These are phyloP conservation scores for Anthoscopus minutus DNA, from an alignment of 2,113 vertebrate species.

Conservation along the genomic window DNA sequence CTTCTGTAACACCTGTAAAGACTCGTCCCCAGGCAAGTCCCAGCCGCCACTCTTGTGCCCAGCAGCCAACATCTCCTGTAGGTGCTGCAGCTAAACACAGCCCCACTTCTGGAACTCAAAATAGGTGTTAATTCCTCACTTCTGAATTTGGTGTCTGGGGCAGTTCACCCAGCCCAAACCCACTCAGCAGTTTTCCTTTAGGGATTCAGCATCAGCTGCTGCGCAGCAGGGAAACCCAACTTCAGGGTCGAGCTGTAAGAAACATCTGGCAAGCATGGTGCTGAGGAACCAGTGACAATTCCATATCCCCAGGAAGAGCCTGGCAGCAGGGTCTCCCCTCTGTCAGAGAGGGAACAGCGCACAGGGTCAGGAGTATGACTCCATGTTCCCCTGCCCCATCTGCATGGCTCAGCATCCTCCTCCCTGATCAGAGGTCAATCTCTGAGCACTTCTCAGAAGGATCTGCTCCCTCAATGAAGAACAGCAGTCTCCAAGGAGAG, in stretches of 20 bases:
- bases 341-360: rapidly evolving
- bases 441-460: neutral
- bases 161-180: neutral
- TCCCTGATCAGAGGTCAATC: rapidly evolving
- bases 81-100: neutral
- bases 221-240: rapidly evolving
- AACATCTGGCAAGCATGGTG: rapidly evolving
- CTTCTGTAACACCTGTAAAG: neutral
- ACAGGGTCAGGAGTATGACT: neutral
- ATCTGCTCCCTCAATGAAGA: rapidly evolving
- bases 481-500: neutral
- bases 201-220: neutral
- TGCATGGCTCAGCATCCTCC: neutral
- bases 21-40: neutral
- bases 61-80: rapidly evolving
- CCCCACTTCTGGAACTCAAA: neutral
- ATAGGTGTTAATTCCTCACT: neutral
- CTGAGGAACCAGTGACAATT: neutral
- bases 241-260: neutral
- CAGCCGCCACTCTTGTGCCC: neutral
- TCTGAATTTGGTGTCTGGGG: neutral
- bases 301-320: rapidly evolving
- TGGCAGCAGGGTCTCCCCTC: neutral
- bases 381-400: rapidly evolving
- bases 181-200: neutral